These are phyloP conservation scores for Ochotona curzoniae DNA, from an alignment of 2,113 vertebrate genomes.

Conservation along the genomic window DNA sequence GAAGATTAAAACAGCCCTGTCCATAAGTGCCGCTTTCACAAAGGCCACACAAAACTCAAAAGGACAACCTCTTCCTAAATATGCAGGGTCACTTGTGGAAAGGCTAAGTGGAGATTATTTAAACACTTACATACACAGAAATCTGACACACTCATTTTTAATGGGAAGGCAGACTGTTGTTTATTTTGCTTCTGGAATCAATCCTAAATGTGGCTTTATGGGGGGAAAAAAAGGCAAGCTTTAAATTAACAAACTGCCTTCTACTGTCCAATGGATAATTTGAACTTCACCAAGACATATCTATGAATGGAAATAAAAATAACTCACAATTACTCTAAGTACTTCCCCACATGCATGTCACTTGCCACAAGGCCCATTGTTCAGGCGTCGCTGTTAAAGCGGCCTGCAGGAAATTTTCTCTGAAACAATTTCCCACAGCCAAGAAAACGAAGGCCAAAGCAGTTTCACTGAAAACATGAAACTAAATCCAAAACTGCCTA, in stretches of 20 bases:
- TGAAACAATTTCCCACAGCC: constrained; percentile 65
- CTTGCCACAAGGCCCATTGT: constrained; percentile 61
- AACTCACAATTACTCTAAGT: constrained; percentile 64
- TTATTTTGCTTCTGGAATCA: constrained; percentile 88
- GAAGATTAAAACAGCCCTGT: constrained; percentile 40
- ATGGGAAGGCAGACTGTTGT: constrained; percentile 84
- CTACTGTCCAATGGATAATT: constrained; percentile 84
- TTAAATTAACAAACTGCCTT: constrained; percentile 87
- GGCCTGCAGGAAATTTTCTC: constrained; percentile 62
- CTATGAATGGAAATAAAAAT: constrained; percentile 83
- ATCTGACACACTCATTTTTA: constrained; percentile 86
- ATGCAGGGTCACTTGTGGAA: constrained; percentile 77
- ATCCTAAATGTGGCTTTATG: constrained; percentile 85
- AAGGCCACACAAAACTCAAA: constrained; percentile 41
- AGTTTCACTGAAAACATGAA: constrained; percentile 45
- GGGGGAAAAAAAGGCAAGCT: constrained; percentile 81
- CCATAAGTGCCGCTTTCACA: neutral
- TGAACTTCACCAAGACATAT: constrained; percentile 84
- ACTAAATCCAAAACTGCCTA: neutral
- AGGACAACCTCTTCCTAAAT: constrained; percentile 73
- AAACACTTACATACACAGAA: constrained; percentile 86
- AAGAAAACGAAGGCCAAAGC: constrained; percentile 32
- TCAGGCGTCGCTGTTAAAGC: constrained; percentile 13
- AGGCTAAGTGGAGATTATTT: constrained; percentile 85
- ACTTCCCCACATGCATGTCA: constrained; percentile 72